Evolutionary conservation across 2,888 invertebrate genomes (phyloP), one percentile per base, ranked within the genome.

Genomic region (Drosophila neutralis): DNA sequence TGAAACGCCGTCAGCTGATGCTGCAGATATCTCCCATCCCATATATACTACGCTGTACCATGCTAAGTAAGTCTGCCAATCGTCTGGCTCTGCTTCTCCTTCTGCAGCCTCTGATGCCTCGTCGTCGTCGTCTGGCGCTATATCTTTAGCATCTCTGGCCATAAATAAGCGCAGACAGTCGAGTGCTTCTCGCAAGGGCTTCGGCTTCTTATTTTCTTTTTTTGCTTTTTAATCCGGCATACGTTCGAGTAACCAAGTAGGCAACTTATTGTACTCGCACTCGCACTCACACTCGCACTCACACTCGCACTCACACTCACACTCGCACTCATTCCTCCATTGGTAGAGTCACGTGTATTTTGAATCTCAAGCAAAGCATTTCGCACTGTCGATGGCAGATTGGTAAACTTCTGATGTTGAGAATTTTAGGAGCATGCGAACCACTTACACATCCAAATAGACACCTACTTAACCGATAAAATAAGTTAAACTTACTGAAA

Each of bases 101-200:
- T 31, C 36, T 56, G 48, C 29, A 31, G 57, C 15, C 67, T 38
- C 73, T 65, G 69, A 73, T 68, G 61, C 72, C 45, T 38, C 27
- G 77, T 76, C 69, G 77, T 81, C 78, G 82, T 83, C 83, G 90
- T 86, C 91, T 90, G 92, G 92, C 83, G 89, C 90, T 91, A 89
- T 91, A 92, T 92, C 91, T 90, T 83, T 78, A 87, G 76, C 85
- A 91, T 91, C 91, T 91, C 69, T 65, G 81, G 88, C 90, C 83
- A 91, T 91, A 91, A 92, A 91, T 92, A 90, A 91, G 88, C 76
- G 72, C 64, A 80, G 86, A 83, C 89, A 88, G 91, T 88, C 88
- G 83, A 89, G 87, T 90, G 89, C 85, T 79, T 73, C 70, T 65
- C 61, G 58, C 74, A 75, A 40, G 80, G 77, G 80, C 74, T 78